Conservation (phyloP, 2,797 vertebrate genomes). For the Graptemys geographica region DNA sequence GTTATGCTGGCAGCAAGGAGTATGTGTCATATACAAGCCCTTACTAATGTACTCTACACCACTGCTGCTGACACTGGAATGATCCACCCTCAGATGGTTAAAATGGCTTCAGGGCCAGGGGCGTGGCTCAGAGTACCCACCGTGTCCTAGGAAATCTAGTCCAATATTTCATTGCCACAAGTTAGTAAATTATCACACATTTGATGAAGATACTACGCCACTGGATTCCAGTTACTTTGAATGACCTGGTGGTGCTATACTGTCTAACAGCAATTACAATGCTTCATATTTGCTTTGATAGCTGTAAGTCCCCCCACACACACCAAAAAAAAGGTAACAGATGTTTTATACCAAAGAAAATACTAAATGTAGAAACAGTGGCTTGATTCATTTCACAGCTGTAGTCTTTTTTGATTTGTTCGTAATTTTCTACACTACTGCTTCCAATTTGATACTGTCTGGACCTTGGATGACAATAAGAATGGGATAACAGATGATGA, state of each 20-base stretch:
- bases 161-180: not conserved
- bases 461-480: constrained; percentile 83
- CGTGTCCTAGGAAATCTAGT: not conserved
- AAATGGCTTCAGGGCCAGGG: not conserved
- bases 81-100: not conserved
- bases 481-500: constrained; percentile 87
- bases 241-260: not conserved
- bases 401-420: constrained; percentile 82
- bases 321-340: not conserved
- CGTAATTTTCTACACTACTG: constrained; percentile 84
- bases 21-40: not conserved
- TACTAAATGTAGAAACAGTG: constrained; percentile 11
- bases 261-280: not conserved
- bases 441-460: constrained; percentile 85
- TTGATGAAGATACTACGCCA: not conserved
- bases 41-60: accelerated
- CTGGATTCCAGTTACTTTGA: not conserved
- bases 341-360: constrained; percentile 56
- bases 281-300: not conserved
- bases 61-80: not conserved
- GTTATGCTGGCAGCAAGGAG: not conserved
- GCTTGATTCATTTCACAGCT: constrained; percentile 81
- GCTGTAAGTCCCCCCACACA: too few relatives aligned
- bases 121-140: not conserved
- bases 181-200: not conserved